Conservation (phyloP, 2,888 invertebrate genomes). For the Aethes cnicana region DNA sequence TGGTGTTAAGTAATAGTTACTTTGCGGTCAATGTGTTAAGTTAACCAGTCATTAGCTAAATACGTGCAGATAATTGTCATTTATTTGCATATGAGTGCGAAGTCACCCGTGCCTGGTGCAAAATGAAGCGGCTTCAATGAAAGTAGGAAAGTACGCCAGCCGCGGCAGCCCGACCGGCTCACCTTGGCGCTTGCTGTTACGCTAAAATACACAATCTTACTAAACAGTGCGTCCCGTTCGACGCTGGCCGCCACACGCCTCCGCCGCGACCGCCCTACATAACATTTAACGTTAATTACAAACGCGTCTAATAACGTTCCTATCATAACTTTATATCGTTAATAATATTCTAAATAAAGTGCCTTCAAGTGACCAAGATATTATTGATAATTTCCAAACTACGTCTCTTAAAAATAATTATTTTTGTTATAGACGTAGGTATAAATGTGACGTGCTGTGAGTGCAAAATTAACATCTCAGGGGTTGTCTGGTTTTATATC, state of each 20-base stretch:
- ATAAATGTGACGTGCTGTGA: slow-evolving; percentile 15
- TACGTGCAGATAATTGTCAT: slow-evolving; percentile 3
- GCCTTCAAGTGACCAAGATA: slow-evolving; percentile 6
- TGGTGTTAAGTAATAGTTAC: too few species aligned
- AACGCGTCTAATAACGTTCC: slow-evolving; percentile 45
- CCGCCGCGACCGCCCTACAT: slow-evolving; percentile 37
- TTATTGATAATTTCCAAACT: background rate
- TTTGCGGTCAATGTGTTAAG: too few species aligned
- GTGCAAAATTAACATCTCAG: slow-evolving; percentile 1
- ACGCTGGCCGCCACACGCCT: slow-evolving; percentile 56
- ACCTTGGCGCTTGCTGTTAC: slow-evolving; percentile 73
- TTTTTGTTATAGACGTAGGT: too few species aligned
- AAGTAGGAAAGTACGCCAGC: slow-evolving; percentile 48
- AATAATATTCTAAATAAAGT: slow-evolving; percentile 46
- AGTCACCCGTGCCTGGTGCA: slow-evolving; percentile 17
- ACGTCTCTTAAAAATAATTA: background rate
- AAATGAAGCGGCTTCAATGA: slow-evolving; percentile 44
- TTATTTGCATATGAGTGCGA: background rate
- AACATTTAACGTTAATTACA: slow-evolving; percentile 34
- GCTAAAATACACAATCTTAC: slow-evolving; percentile 72
- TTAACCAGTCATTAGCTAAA: too few species aligned
- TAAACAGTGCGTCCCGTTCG: slow-evolving; percentile 73
- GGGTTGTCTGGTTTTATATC: slow-evolving; percentile 14
- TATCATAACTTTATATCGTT: slow-evolving; percentile 54
- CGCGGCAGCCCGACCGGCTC: slow-evolving; percentile 56